Percentiles rank a stretch among this genome's conserved stretches.
Evolutionary conservation across 2,888 invertebrate genomes (phyloP).

Genomic region (Caenorhabditis becei): DNA sequence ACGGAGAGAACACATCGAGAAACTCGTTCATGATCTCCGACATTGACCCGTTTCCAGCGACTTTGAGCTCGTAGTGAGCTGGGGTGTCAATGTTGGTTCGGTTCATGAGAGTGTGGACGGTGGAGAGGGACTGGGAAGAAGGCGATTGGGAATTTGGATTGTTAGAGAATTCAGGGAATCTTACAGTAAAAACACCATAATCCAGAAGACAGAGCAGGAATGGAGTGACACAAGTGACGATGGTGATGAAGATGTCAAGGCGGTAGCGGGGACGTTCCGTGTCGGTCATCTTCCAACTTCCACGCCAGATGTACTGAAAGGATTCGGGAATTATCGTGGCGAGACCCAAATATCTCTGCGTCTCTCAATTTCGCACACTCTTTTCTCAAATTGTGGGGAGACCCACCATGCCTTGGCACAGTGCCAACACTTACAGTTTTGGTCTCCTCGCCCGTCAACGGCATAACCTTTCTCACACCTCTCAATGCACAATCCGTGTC

Average conservation of each 20-base stretch:
- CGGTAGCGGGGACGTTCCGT: constrained; percentile 61
- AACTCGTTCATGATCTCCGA: constrained; percentile 62
- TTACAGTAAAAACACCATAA: constrained; percentile 60
- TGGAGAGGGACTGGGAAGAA: constrained; percentile 57
- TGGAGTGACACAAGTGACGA: constrained; percentile 66
- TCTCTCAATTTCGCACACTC: too few species aligned
- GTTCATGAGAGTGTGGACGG: constrained; percentile 57
- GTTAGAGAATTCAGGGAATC: not conserved
- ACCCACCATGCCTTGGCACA: too few species aligned
- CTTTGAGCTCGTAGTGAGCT: constrained; percentile 64
- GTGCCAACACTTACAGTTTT: constrained; percentile 1
- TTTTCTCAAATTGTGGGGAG: too few species aligned
- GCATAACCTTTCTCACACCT: constrained; percentile 66
- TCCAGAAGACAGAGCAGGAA: constrained; percentile 70
- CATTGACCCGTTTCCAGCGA: constrained; percentile 68
- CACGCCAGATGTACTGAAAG: constrained; percentile 65
- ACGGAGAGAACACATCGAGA: constrained; percentile 73
- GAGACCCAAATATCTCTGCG: too few species aligned
- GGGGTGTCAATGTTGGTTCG: constrained; percentile 65
- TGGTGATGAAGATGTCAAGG: constrained; percentile 62
- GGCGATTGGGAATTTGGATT: constrained; percentile 13
- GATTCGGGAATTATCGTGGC: not conserved
- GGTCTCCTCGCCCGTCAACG: constrained; percentile 67
- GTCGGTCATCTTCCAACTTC: constrained; percentile 62
- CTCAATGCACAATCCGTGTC: constrained; percentile 70